Evolutionary conservation across 2,113 vertebrate species (phyloP).

Genomic region (Dissostichus mawsoni): DNA sequence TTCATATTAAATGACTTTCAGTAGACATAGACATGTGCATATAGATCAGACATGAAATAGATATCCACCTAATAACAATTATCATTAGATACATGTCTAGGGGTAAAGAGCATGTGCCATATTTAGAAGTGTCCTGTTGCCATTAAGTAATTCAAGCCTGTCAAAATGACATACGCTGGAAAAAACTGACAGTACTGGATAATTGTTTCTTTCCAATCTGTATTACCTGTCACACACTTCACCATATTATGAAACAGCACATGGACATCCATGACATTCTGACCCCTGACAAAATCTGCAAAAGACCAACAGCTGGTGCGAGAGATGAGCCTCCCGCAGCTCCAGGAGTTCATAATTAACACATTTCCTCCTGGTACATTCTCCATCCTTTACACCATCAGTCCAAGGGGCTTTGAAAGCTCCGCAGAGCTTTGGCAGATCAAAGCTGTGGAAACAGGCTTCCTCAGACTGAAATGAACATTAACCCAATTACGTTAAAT

Average conservation of each 20-base stretch:
- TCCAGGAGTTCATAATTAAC: slow-evolving; percentile 71
- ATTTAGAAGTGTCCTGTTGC: neutral
- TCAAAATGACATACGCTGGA: slow-evolving; percentile 21
- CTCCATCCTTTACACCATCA: slow-evolving; percentile 43
- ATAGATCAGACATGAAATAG: neutral
- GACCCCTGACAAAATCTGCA: slow-evolving; percentile 35
- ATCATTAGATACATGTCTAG: slow-evolving; percentile 12
- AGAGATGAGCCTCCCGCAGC: slow-evolving; percentile 53
- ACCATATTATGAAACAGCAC: slow-evolving; percentile 7
- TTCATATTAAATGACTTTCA: slow-evolving; percentile 20
- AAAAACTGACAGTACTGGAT: slow-evolving; percentile 10
- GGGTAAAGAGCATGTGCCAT: neutral
- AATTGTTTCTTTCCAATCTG: slow-evolving; percentile 18
- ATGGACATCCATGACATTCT: slow-evolving; percentile 15
- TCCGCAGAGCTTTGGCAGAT: slow-evolving; percentile 63
- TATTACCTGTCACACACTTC: slow-evolving; percentile 43
- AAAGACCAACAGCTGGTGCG: slow-evolving; percentile 58
- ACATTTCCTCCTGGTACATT: slow-evolving; percentile 64
- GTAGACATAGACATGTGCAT: neutral
- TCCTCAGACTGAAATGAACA: slow-evolving; percentile 53
- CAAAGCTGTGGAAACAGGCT: slow-evolving; percentile 68
- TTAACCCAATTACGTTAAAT: slow-evolving; percentile 71
- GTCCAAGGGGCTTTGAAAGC: slow-evolving; percentile 47
- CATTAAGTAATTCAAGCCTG: slow-evolving; percentile 15
- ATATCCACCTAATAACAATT: neutral